phyloP scores from a whole-genome alignment of 2,797 vertebrate species.

The Gallinago solitaria region DNA sequence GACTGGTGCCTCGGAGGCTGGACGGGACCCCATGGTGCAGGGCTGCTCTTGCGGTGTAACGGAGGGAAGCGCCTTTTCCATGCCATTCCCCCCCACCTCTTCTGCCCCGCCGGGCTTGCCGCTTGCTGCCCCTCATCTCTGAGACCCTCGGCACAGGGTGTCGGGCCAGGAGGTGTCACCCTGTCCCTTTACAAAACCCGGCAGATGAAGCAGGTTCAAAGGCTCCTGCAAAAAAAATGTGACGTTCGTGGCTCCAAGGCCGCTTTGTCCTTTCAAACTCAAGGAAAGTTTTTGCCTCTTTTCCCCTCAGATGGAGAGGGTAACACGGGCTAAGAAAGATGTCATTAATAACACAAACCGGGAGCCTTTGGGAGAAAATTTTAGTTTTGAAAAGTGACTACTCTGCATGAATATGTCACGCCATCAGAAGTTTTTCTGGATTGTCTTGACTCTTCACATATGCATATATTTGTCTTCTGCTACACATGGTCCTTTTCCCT shows the following conservation, averaged over 20 bases:
- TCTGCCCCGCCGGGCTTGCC: background rate
- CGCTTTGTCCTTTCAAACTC: background rate
- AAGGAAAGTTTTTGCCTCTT: slow-evolving; percentile 19
- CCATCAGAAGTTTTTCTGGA: slow-evolving; percentile 50
- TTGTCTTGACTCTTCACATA: slow-evolving; percentile 56
- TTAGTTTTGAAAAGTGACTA: slow-evolving; percentile 49
- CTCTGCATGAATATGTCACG: slow-evolving; percentile 14
- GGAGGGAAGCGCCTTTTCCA: background rate
- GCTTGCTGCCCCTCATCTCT: background rate
- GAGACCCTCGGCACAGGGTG: background rate
- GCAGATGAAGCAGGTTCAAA: background rate
- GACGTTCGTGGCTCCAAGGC: background rate
- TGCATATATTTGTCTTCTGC: slow-evolving; percentile 30
- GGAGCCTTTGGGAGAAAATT: slow-evolving; percentile 23
- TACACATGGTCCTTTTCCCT: slow-evolving; percentile 18
- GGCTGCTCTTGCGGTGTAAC: background rate
- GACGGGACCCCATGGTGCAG: background rate
- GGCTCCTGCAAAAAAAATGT: background rate
- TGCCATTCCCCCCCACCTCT: too few relatives aligned
- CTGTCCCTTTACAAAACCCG: background rate
- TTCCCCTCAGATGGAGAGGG: slow-evolving; percentile 4
- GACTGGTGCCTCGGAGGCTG: background rate
- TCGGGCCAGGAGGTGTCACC: background rate
- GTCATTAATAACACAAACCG: slow-evolving; percentile 59
- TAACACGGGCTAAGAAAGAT: slow-evolving; percentile 17